Evolutionary conservation across 2,797 vertebrate genomes (phyloP), one percentile per base, ranked within the genome.

Genomic region (Triplophysa yarkandensis): DNA sequence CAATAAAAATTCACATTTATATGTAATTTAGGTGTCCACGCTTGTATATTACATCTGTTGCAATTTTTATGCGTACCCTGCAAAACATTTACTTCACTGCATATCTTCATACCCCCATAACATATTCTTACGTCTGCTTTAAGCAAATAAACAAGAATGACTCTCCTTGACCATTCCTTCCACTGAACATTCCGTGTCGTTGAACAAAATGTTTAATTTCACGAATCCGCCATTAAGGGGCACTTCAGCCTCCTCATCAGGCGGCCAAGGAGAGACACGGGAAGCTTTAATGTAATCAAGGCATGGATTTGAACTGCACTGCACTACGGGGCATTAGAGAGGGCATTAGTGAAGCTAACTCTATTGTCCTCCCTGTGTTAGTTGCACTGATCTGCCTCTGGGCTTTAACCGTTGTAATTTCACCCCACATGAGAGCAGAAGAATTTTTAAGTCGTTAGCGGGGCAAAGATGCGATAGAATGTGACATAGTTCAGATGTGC

Each of bases 151-250:
- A 44, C 27, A 46, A 57, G 23, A 1, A 73, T 44, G 34, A 43
- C 34, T 30, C 55, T 61, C 23, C 17, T 52, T 21, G 32, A 34
- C 41, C 39, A 58, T 65, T 58, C 5, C 41, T 69, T 36, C 63
- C 67, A 16, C 44, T 10, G 23, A 81, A 77, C 54, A 74, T 58
- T 66, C 30, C 0, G 48, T 64, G 50, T 54, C 63, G 14, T 25
- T 10, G 65, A 84, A 83, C 68, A 77, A 76, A 73, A 80, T 30
- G 55, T 68, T n/a, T 68, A 50, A 75, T 68, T 86, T 87, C 77
- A 67, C 30, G 64, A 76, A 10, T 28, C 46, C 61, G 54, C 80
- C 76, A 75, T 86, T 78, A 85, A 80, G 82, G 44, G 58, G 55
- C 64, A 68, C 64, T 75, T 75, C 64, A 75, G 34, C 44, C 55